Evolutionary conservation across 2,113 vertebrate species (phyloP).

Genomic region (Pelecanoides urinatrix): DNA sequence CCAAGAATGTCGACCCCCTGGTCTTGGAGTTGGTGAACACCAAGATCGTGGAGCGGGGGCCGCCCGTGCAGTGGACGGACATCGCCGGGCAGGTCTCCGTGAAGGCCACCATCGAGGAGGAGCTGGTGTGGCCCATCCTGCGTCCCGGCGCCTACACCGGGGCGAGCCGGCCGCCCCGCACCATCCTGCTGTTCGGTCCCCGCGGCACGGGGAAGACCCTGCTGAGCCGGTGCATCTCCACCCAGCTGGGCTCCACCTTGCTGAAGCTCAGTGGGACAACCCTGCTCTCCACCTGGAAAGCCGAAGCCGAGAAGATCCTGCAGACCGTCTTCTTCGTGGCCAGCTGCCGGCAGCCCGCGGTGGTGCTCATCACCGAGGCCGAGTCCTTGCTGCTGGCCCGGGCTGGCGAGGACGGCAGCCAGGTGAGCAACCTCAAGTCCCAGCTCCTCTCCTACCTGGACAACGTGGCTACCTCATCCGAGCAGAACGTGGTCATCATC

Average conservation of each 20-base stretch:
- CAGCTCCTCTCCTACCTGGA: constrained; percentile 87
- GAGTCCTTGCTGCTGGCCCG: constrained; percentile 78
- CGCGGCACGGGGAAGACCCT: constrained; percentile 86
- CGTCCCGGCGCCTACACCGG: constrained; percentile 70
- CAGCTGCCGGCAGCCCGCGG: constrained; percentile 80
- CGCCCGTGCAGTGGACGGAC: constrained; percentile 88
- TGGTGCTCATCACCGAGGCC: constrained; percentile 88
- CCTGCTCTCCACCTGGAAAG: constrained; percentile 85
- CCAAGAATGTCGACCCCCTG: constrained; percentile 81
- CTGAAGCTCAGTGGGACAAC: constrained; percentile 80
- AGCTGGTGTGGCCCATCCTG: constrained; percentile 91
- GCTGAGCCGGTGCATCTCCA: constrained; percentile 86
- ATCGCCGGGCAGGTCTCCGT: constrained; percentile 85
- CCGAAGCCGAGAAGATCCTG: constrained; percentile 88
- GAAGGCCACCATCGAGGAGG: constrained; percentile 90
- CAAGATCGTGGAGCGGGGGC: constrained; percentile 87
- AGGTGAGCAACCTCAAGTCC: constrained; percentile 68
- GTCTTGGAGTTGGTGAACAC: constrained; percentile 86
- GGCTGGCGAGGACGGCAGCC: constrained; percentile 40
- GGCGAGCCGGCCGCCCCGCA: constrained; percentile 73
- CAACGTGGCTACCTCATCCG: constrained; percentile 75
- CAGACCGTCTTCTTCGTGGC: constrained; percentile 86
- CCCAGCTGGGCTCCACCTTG: constrained; percentile 89
- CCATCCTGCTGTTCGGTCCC: constrained; percentile 93
- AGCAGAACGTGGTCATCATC: constrained; percentile 81